phyloP scores from a whole-genome alignment of 2,113 vertebrate species.

The Dicrurus megarhynchus region DNA sequence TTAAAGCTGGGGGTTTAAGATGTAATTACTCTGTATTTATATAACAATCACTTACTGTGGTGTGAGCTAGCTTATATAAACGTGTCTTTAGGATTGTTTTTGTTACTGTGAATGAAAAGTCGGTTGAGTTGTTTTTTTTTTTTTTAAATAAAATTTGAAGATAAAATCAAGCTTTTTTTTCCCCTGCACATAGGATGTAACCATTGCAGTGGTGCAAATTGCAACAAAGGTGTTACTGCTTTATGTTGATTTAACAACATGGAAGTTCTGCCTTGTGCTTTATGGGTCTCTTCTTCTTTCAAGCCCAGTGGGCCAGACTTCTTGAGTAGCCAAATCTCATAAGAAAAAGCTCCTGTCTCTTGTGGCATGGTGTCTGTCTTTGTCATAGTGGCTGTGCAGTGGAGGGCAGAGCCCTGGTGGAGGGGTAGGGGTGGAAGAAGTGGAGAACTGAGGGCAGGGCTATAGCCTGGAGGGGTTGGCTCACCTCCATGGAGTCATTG shows the following conservation, averaged over 20 bases:
- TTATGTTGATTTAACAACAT: neutral
- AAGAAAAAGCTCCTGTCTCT: neutral
- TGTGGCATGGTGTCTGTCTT: accelerated
- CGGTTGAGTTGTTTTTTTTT: neutral
- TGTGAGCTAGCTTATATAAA: neutral
- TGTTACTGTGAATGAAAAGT: neutral
- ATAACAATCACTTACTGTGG: neutral
- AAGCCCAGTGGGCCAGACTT: neutral
- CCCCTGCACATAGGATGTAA: neutral
- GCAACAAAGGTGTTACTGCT: neutral
- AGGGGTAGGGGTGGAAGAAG: neutral
- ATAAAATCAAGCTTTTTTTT: neutral
- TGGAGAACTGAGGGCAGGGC: neutral
- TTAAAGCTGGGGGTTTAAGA: neutral
- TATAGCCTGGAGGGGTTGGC: neutral
- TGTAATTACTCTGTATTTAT: slow-evolving; percentile 23
- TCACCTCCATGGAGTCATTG: neutral
- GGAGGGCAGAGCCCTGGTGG: neutral
- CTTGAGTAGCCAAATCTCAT: neutral
- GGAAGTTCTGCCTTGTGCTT: neutral
- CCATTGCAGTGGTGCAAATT: neutral
- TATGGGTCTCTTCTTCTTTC: neutral
- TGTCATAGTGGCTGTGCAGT: accelerated
- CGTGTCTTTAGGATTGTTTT: neutral
- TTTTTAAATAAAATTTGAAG: neutral